Base-by-base conservation (phyloP, 2,888 invertebrate species). In the Lysandra bellargus region DNA sequence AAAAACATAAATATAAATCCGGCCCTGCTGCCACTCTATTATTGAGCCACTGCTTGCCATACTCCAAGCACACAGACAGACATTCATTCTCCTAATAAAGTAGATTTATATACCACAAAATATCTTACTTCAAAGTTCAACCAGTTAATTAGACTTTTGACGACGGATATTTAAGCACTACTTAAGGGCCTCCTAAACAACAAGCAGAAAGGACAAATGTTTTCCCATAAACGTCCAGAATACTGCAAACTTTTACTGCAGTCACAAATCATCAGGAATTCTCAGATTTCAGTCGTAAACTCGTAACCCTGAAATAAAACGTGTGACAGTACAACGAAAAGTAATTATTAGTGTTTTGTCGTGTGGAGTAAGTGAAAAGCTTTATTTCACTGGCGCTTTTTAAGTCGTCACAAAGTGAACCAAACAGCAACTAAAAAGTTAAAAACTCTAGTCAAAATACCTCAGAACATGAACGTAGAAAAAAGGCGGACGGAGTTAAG, bases 301-400 rank as follows among this genome's bases (percentile, higher is more conserved):
- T 33, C 53, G 23, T 23, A 14, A 17, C 4, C n/a, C 40, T 9
- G 30, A 74, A 23, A 74, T 44, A 74, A 53, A 76, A 53, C 57
- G 53, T 33, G 23, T 69, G 82, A 81, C 80, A 37, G 37, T 80
- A 81, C 81, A 79, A 76, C 60, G 79, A 75, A 77, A 75, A 81
- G 76, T 73, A 74, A 79, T 79, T 75, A 79, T 75, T 75, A 61
- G 61, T 61, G 74, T 79, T 74, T 44, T 72, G 78, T 44, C 37
- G 69, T 49, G 14, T 75, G 80, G n/a, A 9, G 17, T 14, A 78
- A 79, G 77, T 79, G 23, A 74, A n/a, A n/a, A 79, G 74, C n/a
- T 30, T 49, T 49, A 49, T 49, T 2, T 44, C 7, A 44, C 44
- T 9, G 44, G 44, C 44, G 44, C 44, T 44, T 44, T 44, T 44